Evolutionary conservation across 2,797 vertebrate genomes (phyloP).

Genomic region (Denticeps clupeoides): DNA sequence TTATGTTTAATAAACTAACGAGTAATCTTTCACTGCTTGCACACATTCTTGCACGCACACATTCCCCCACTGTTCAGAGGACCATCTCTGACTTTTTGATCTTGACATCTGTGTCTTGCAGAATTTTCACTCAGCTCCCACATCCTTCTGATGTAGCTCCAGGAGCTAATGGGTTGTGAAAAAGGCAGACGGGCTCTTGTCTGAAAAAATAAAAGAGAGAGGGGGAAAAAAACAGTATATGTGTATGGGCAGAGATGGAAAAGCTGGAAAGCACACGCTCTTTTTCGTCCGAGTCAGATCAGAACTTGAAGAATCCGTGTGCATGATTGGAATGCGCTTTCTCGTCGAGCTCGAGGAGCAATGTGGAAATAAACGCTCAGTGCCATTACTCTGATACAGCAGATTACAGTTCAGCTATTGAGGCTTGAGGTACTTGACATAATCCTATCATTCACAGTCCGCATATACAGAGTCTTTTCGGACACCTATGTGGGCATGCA

Average conservation of each 20-base stretch:
- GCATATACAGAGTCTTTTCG: constrained; percentile 30
- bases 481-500: constrained; percentile 58
- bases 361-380: background rate
- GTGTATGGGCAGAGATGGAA: background rate
- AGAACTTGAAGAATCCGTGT: too few species aligned
- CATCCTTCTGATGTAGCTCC: constrained; percentile 97
- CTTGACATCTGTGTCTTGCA: constrained; percentile 82
- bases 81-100: constrained; percentile 62
- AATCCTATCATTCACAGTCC: constrained; percentile 66
- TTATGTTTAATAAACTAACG: too few species aligned
- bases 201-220: constrained; percentile 56
- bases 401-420: background rate
- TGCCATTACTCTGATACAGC: background rate
- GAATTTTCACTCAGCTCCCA: constrained; percentile 84
- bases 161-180: constrained; percentile 99
- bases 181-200: constrained; percentile 71
- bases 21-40: constrained; percentile 40
- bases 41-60: constrained; percentile 19
- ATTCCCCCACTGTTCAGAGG: constrained; percentile 54
- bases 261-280: too few species aligned
- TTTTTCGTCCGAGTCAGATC: too few species aligned
- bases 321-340: too few species aligned
- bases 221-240: background rate
- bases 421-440: background rate
- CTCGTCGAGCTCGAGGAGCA: too few species aligned